phyloP scores from a whole-genome alignment of 2,888 invertebrate species.

The Lacanobia oleracea region DNA sequence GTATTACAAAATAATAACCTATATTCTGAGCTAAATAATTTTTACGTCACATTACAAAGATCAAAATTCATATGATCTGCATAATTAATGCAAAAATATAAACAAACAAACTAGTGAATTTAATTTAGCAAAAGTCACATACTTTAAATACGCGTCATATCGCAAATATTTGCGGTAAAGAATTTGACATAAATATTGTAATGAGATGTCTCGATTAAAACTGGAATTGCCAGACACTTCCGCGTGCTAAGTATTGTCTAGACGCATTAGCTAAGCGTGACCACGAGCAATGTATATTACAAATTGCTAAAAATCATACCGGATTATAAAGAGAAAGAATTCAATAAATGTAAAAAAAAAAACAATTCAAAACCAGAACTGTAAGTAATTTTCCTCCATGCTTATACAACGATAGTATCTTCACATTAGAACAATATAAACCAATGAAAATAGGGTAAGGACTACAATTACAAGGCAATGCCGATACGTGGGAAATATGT shows the following conservation, averaged over 20 bases:
- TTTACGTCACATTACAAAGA: background rate
- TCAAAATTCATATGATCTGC: constrained; percentile 17
- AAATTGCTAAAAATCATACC: no score
- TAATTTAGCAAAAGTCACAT: constrained; percentile 54
- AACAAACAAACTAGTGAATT: constrained; percentile 45
- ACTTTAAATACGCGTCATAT: constrained; percentile 29
- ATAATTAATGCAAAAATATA: constrained; percentile 43
- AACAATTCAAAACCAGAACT: background rate
- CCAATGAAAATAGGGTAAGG: constrained; percentile 11
- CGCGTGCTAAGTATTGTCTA: constrained; percentile 40
- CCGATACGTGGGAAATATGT: constrained; percentile 59
- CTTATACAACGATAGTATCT: background rate
- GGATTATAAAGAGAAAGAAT: no score
- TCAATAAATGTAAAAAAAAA: no score
- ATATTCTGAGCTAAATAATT: background rate
- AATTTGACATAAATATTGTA: constrained; percentile 56
- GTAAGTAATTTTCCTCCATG: background rate
- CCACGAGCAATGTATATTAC: constrained; percentile 18
- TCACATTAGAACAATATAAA: constrained; percentile 22
- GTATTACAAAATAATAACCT: no score
- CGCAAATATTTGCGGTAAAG: constrained; percentile 29
- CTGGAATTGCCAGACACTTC: constrained; percentile 50
- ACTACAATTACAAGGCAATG: constrained; percentile 33
- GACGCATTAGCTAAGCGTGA: constrained; percentile 32
- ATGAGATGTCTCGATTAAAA: constrained; percentile 40